Evolutionary conservation across 2,113 vertebrate genomes (phyloP).

Genomic region (Condylura cristata): DNA sequence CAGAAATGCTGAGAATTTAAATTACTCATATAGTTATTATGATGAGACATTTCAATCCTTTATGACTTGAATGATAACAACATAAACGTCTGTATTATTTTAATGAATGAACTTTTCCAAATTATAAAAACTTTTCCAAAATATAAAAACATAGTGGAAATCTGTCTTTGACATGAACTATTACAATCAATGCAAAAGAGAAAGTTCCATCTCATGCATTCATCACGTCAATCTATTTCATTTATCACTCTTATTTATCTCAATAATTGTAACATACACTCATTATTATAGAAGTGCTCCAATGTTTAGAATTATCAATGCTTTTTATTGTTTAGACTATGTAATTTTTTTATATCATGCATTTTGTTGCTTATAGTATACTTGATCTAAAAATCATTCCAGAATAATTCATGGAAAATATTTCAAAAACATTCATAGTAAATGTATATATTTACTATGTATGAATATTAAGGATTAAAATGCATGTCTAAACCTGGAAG

Average conservation of each 20-base stretch:
- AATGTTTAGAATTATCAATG: not conserved
- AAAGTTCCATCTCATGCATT: not conserved
- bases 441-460: too few species aligned
- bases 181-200: not conserved
- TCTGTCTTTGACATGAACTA: not conserved
- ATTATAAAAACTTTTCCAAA: not conserved
- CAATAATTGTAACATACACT: not conserved
- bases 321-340: not conserved
- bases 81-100: not conserved
- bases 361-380: not conserved
- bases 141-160: not conserved
- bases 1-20: not conserved
- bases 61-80: not conserved
- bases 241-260: too few species aligned
- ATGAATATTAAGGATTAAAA: too few species aligned
- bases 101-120: not conserved
- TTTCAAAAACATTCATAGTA: not conserved
- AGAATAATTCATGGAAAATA: not conserved
- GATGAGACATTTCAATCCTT: not conserved
- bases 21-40: not conserved
- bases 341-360: not conserved
- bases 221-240: too few species aligned
- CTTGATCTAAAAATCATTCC: not conserved
- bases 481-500: too few species aligned
- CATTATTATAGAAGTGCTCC: not conserved